These are phyloP conservation scores for Acanthoscelides obtectus DNA, from an alignment of 2,888 invertebrate genomes.

Conservation along the genomic window DNA sequence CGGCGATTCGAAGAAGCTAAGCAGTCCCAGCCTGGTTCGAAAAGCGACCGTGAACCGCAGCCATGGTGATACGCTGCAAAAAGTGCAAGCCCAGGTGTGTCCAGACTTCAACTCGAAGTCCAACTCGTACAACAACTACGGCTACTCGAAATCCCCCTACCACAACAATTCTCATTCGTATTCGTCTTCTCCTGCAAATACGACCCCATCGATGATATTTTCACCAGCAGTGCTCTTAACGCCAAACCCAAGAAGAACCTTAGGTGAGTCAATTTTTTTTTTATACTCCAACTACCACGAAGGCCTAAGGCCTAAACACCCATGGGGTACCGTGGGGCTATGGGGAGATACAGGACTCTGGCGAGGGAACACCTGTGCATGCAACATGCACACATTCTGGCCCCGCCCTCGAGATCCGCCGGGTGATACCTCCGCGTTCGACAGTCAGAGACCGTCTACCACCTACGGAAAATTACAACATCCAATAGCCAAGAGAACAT, in stretches of 20 bases:
- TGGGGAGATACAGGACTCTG: too few relatives aligned
- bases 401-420: too few relatives aligned
- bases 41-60: constrained; percentile 56
- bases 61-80: constrained; percentile 41
- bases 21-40: constrained; percentile 79
- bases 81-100: constrained; percentile 45
- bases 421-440: too few relatives aligned
- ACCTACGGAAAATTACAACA: too few relatives aligned
- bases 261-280: not conserved
- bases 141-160: constrained; percentile 23
- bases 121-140: constrained; percentile 1
- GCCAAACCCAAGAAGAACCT: constrained; percentile 25
- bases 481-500: too few relatives aligned
- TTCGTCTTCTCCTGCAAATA: constrained; percentile 20
- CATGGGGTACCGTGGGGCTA: too few relatives aligned
- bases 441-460: too few relatives aligned
- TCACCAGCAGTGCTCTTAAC: constrained; percentile 43
- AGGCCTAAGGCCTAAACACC: too few relatives aligned
- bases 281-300: too few relatives aligned
- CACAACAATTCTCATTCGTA: constrained; percentile 29
- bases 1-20: constrained; percentile 55
- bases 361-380: too few relatives aligned
- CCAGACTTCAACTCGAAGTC: constrained; percentile 29
- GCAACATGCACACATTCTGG: too few relatives aligned
- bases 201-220: constrained; percentile 47